Base-by-base conservation (phyloP, 2,797 vertebrate species). In the Falco naumanni region DNA sequence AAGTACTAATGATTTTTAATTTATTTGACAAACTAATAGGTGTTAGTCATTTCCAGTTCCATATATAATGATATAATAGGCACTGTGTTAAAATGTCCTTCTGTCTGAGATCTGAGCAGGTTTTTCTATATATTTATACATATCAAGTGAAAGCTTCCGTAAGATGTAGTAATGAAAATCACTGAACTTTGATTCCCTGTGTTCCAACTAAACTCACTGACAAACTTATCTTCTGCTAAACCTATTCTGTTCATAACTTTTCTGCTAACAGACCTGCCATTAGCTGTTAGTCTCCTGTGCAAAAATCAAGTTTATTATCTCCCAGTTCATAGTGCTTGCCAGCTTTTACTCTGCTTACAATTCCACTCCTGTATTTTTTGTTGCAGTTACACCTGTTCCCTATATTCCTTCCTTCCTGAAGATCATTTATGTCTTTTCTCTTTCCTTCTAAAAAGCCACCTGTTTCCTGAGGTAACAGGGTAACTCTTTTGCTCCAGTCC, bases 361-460 rank as follows among this genome's bases (percentile, higher is more conserved):
- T 79, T 87, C 33, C 15, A 39, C 26, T 56, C 54, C 45, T 26
- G 15, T 47, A 29, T 70, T 89, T 87, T 45, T 9, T 66, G 21
- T 26, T 77, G 24, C 54, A 59, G 54, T 21, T 61, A 94, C 85
- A 94, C 77, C 86, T 93, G 70, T 63, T 96, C 63, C 51, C 13
- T 65, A 24, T 39, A 70, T 72, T 70, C 29, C 18, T 83, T 80
- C 53, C 11, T 54, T 68, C n/a, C 19, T 85, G 50, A 83, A 65
- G 39, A 71, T 68, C 15, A n/a, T 87, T 94, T 77, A 56, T 18
- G 28, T 47, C 57, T 85, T 93, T 90, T 95, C 68, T 80, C 25
- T 31, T 85, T 78, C 71, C 78, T 89, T 87, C 72, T 88, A 78
- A 96, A 94, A 50, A 96, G 50, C 22, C 82, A 93, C 87, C 85